These are phyloP conservation scores for Poeciliopsis prolifica DNA, from an alignment of 2,113 vertebrate genomes.

Conservation along the genomic window DNA sequence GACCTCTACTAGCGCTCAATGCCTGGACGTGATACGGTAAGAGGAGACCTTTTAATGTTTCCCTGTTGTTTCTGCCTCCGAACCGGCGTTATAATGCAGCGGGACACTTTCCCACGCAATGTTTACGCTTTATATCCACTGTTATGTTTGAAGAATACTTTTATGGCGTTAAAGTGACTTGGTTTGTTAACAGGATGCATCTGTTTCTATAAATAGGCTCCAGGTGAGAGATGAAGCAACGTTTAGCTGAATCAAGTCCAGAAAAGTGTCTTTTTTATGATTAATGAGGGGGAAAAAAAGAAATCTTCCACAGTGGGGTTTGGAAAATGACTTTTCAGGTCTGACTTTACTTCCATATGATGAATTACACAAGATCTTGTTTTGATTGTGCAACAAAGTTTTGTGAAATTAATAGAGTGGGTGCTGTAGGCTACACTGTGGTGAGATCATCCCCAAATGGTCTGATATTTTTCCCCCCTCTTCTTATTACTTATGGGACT, in stretches of 20 bases:
- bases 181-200: background rate
- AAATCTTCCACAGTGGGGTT: background rate
- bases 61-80: background rate
- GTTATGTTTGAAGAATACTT: background rate
- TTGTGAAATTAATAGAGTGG: slow-evolving; percentile 49
- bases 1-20: slow-evolving; percentile 15
- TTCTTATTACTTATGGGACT: slow-evolving; percentile 59
- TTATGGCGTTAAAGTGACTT: background rate
- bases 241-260: background rate
- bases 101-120: background rate
- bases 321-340: slow-evolving; percentile 16
- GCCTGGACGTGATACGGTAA: slow-evolving; percentile 41
- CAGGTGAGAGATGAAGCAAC: slow-evolving; percentile 19
- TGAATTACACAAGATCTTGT: slow-evolving; percentile 58
- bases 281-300: slow-evolving; percentile 9
- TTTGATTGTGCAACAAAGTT: slow-evolving; percentile 59
- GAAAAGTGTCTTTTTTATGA: slow-evolving; percentile 25
- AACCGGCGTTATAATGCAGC: background rate
- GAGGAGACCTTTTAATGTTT: background rate
- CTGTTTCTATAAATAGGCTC: slow-evolving; percentile 8
- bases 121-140: background rate
- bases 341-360: slow-evolving; percentile 29
- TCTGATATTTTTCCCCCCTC: slow-evolving; percentile 38
- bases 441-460: slow-evolving; percentile 50
- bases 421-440: slow-evolving; percentile 13